These are phyloP conservation scores for Cyprinella venusta DNA, from an alignment of 2,797 vertebrate genomes.

Conservation along the genomic window DNA sequence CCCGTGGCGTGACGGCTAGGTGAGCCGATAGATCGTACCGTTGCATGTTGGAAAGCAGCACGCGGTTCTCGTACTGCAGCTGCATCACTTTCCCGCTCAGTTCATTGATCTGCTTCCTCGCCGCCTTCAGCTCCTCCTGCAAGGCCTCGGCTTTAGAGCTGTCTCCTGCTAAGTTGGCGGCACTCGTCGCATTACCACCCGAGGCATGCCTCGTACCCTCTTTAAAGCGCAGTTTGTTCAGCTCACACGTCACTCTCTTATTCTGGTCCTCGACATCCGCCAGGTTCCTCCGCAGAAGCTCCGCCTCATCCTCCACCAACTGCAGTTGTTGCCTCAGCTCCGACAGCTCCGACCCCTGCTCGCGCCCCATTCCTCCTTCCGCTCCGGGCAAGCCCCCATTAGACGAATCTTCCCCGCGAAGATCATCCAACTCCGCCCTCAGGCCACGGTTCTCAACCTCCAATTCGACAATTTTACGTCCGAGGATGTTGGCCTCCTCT, in stretches of 20 bases:
- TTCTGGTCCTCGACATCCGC: constrained; percentile 93
- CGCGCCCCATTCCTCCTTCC: constrained; percentile 75
- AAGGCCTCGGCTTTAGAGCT: constrained; percentile 86
- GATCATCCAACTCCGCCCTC: constrained; percentile 93
- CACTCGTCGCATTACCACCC: constrained; percentile 74
- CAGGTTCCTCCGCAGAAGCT: constrained; percentile 91
- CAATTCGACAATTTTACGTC: constrained; percentile 94
- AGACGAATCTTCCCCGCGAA: constrained; percentile 83
- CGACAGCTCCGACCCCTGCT: constrained; percentile 88
- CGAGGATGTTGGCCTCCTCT: constrained; percentile 96
- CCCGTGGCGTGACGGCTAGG: constrained; percentile 84
- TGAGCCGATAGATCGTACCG: constrained; percentile 93
- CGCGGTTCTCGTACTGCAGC: constrained; percentile 96
- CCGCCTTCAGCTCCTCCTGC: constrained; percentile 94
- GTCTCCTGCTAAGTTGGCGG: constrained; percentile 69
- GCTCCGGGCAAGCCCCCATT: constrained; percentile 79
- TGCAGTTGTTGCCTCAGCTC: constrained; percentile 95
- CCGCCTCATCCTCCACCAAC: constrained; percentile 94
- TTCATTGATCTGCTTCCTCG: constrained; percentile 94
- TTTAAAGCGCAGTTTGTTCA: constrained; percentile 94
- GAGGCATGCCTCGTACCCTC: constrained; percentile 85
- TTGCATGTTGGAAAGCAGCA: constrained; percentile 96
- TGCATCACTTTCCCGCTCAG: constrained; percentile 98
- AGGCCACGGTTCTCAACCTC: constrained; percentile 96
- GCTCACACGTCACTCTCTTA: constrained; percentile 87